Evolutionary conservation across 2,797 vertebrate species (phyloP).

Genomic region (Mus spretus): DNA sequence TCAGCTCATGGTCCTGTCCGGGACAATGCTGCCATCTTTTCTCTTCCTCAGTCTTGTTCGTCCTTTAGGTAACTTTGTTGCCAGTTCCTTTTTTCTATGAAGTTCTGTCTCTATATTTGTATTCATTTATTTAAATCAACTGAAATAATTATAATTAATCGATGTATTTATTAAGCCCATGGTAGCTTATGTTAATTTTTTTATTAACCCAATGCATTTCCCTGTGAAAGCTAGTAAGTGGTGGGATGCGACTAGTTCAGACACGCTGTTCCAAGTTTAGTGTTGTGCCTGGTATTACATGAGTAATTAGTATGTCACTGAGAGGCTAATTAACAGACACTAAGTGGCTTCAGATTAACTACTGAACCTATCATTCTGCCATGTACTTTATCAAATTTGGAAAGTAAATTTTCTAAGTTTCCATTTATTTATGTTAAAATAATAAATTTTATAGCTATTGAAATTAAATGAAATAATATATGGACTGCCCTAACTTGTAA

Average conservation of each 20-base stretch:
- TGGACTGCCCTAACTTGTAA: neutral
- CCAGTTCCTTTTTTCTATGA: neutral
- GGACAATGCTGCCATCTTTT: neutral
- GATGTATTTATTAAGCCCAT: neutral
- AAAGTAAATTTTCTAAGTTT: constrained; percentile 23
- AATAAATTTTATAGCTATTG: neutral
- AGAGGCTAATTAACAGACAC: neutral
- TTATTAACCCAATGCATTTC: constrained; percentile 10
- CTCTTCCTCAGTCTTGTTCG: neutral
- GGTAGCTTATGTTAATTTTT: neutral
- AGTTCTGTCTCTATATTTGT: neutral
- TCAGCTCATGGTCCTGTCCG: neutral
- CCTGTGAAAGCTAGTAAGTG: neutral
- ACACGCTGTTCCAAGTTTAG: neutral
- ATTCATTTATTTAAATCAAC: neutral
- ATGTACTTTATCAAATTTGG: constrained; percentile 46
- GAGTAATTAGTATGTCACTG: neutral
- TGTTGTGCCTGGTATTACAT: neutral
- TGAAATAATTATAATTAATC: neutral
- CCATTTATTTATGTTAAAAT: constrained; percentile 41
- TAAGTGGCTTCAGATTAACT: neutral
- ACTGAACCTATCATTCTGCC: neutral
- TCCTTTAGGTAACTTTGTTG: neutral
- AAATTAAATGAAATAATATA: constrained; percentile 30
- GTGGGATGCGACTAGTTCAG: neutral